These are phyloP conservation scores for Noctua fimbriata DNA, from an alignment of 2,888 invertebrate genomes.

Conservation along the genomic window DNA sequence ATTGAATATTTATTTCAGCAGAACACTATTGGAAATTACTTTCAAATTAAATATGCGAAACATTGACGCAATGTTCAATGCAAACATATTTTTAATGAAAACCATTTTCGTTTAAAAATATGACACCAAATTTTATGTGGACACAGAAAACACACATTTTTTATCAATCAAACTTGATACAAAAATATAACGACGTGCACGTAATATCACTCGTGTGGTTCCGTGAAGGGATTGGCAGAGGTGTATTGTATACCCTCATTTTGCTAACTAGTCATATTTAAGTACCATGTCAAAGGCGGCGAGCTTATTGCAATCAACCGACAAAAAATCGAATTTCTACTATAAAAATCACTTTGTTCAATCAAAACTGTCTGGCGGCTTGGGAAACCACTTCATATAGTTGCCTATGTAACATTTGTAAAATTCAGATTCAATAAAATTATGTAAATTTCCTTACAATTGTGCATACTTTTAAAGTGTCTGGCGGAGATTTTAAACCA, in stretches of 20 bases:
- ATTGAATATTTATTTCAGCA: constrained; percentile 40
- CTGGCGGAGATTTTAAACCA: no score
- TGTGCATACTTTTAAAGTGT: no score
- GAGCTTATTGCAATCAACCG: neutral
- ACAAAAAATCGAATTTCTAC: neutral
- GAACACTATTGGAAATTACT: constrained; percentile 38
- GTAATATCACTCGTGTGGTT: neutral
- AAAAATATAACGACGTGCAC: no score
- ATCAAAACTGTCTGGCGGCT: no score
- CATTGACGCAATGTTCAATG: constrained; percentile 3
- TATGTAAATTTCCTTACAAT: no score
- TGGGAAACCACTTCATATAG: no score
- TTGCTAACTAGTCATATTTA: neutral
- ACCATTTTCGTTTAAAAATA: neutral
- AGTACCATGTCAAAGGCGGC: neutral
- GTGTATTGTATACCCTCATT: neutral
- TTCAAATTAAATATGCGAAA: constrained; percentile 39
- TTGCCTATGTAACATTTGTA: no score
- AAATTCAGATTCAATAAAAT: no score
- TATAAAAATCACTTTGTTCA: no score
- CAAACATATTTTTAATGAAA: constrained; percentile 10
- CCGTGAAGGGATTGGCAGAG: neutral
- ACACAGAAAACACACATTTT: no score
- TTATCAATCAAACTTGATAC: neutral
- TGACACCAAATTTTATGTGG: neutral